Evolutionary conservation across 2,888 invertebrate genomes (phyloP).

Genomic region (Netelia inedita): DNA sequence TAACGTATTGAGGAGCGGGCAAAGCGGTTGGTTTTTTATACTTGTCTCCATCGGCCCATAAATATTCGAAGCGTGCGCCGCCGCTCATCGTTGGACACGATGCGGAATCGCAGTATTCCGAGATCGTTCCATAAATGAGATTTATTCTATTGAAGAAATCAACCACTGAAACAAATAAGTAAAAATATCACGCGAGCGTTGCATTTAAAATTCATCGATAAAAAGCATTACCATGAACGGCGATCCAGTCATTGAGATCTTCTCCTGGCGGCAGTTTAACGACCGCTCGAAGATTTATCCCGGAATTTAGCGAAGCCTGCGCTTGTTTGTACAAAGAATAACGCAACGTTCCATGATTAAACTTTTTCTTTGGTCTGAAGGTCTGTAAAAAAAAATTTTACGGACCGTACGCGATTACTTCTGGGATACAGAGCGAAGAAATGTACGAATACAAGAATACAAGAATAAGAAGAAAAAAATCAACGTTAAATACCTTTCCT

Average conservation of each 20-base stretch:
- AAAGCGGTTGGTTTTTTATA: slow-evolving; percentile 92
- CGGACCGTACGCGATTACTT: no score
- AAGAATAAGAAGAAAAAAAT: neutral
- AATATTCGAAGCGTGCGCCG: slow-evolving; percentile 94
- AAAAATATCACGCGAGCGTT: slow-evolving; percentile 28
- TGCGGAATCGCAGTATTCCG: slow-evolving; percentile 93
- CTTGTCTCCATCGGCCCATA: slow-evolving; percentile 95
- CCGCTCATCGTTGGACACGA: slow-evolving; percentile 97
- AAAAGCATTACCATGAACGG: slow-evolving; percentile 91
- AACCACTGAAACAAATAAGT: slow-evolving; percentile 89
- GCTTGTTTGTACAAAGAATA: slow-evolving; percentile 96
- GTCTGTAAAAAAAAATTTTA: slow-evolving; percentile 87
- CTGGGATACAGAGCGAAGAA: no score
- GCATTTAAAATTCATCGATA: neutral
- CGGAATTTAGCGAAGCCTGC: slow-evolving; percentile 95
- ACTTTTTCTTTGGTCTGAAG: slow-evolving; percentile 95
- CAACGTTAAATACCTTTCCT: slow-evolving; percentile 87
- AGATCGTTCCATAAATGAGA: slow-evolving; percentile 95
- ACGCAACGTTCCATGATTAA: slow-evolving; percentile 94
- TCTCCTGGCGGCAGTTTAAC: slow-evolving; percentile 94
- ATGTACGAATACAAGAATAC: no score
- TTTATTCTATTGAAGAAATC: slow-evolving; percentile 98
- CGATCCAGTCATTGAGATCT: slow-evolving; percentile 96
- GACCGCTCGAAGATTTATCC: slow-evolving; percentile 93
- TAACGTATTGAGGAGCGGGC: slow-evolving; percentile 94